Conservation (phyloP, 2,888 invertebrate species). For the Drosophila meridiana region DNA sequence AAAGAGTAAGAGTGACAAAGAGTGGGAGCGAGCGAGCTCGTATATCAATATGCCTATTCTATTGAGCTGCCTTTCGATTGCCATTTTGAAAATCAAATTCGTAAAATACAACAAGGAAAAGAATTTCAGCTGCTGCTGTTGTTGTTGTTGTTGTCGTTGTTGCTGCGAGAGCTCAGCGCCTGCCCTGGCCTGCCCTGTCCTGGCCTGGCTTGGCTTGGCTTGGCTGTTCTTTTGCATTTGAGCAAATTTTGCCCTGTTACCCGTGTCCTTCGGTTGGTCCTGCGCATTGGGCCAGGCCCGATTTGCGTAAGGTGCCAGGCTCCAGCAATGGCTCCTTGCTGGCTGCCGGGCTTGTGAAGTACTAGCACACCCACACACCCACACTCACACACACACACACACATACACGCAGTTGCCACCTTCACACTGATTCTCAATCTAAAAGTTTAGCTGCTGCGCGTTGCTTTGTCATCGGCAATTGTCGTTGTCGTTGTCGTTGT, state of each 20-base stretch:
- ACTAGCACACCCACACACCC: conserved; percentile 21
- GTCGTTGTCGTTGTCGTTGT: conserved; percentile 61
- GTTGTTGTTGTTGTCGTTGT: background rate
- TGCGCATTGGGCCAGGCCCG: conserved; percentile 71
- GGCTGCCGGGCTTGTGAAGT: conserved; percentile 46
- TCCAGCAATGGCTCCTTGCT: conserved; percentile 53
- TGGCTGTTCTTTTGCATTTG: conserved; percentile 43
- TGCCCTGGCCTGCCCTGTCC: background rate
- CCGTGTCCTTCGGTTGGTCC: conserved; percentile 72
- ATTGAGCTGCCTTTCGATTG: conserved; percentile 17
- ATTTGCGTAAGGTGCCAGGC: conserved; percentile 78
- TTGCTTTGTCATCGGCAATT: conserved; percentile 77
- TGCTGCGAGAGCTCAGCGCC: conserved; percentile 13
- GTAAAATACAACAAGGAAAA: conserved; percentile 29
- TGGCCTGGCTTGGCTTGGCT: background rate
- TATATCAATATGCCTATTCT: conserved; percentile 9
- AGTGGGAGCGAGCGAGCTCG: background rate
- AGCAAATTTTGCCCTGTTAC: conserved; percentile 27
- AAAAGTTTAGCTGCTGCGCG: conserved; percentile 65
- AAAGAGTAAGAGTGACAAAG: background rate
- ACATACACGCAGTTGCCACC: conserved; percentile 32
- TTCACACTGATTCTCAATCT: conserved; percentile 64
- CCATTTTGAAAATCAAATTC: conserved; percentile 34
- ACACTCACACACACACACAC: conserved; percentile 4
- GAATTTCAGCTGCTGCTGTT: conserved; percentile 10